Evolutionary conservation across 2,888 invertebrate species (phyloP).

Genomic region (Sphaerophoria taeniata): DNA sequence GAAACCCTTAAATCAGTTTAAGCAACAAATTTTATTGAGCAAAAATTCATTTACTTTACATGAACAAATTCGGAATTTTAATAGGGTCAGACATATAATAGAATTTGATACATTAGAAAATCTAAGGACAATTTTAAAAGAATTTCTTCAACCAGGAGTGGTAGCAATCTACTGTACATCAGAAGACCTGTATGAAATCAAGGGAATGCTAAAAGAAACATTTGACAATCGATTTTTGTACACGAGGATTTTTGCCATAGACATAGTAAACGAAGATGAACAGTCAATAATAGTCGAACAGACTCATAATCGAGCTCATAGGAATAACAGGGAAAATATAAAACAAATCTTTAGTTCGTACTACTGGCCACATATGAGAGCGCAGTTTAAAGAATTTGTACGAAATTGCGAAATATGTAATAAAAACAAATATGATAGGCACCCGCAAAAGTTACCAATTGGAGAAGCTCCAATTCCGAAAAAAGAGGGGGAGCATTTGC

Average conservation of each 20-base stretch:
- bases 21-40: too few relatives aligned
- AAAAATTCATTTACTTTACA: neutral
- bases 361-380: conserved; percentile 20
- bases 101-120: neutral
- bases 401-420: conserved; percentile 55
- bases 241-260: neutral
- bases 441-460: conserved; percentile 58
- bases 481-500: conserved; percentile 52
- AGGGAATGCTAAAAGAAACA: neutral
- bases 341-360: neutral
- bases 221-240: neutral
- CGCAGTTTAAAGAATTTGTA: conserved; percentile 52
- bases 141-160: neutral
- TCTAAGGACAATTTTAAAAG: neutral
- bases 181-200: neutral
- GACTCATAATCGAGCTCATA: neutral
- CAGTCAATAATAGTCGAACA: neutral
- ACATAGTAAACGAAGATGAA: neutral
- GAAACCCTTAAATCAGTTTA: too few relatives aligned
- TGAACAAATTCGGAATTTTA: neutral
- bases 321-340: neutral
- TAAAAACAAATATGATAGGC: conserved; percentile 56
- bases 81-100: neutral
- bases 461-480: conserved; percentile 65
- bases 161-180: neutral